Percentiles rank a stretch among this genome's conserved stretches.
Evolutionary conservation across 2,113 vertebrate genomes (phyloP).

Genomic region (Centropus unirufus): DNA sequence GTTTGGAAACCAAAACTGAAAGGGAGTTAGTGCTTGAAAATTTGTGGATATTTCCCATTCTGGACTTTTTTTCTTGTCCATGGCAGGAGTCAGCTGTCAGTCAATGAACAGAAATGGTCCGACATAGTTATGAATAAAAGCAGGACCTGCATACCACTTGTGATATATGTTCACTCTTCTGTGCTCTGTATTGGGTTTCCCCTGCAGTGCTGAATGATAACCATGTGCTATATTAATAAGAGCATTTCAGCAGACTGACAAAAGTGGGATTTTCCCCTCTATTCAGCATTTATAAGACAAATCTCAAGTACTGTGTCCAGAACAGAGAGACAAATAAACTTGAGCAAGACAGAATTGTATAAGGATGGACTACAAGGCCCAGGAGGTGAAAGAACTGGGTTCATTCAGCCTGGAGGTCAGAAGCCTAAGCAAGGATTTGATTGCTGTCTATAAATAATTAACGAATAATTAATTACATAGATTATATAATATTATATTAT

Average conservation of each 20-base stretch:
- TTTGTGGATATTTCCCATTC: neutral
- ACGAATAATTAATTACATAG: too few relatives aligned
- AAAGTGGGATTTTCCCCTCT: neutral
- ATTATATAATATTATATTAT: too few relatives aligned
- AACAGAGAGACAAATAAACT: neutral
- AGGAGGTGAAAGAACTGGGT: neutral
- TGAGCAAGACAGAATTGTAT: neutral
- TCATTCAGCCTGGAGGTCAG: neutral
- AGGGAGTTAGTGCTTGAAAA: neutral
- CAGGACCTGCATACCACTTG: neutral
- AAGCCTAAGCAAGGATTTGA: neutral
- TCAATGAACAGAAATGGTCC: neutral
- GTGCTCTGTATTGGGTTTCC: neutral
- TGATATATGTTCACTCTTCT: neutral
- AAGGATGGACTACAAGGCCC: neutral
- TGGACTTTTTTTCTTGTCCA: neutral
- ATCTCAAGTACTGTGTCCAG: neutral
- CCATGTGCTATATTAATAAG: accelerated
- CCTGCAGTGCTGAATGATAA: neutral
- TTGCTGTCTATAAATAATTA: neutral
- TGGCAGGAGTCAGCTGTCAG: neutral
- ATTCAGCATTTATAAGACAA: neutral
- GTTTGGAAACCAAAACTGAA: neutral
- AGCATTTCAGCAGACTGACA: neutral
- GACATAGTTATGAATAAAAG: neutral